Percentiles rank a stretch among this genome's conserved stretches.
These are phyloP conservation scores for Eulemur macaco DNA, from an alignment of 2,113 vertebrate species.

Conservation along the genomic window DNA sequence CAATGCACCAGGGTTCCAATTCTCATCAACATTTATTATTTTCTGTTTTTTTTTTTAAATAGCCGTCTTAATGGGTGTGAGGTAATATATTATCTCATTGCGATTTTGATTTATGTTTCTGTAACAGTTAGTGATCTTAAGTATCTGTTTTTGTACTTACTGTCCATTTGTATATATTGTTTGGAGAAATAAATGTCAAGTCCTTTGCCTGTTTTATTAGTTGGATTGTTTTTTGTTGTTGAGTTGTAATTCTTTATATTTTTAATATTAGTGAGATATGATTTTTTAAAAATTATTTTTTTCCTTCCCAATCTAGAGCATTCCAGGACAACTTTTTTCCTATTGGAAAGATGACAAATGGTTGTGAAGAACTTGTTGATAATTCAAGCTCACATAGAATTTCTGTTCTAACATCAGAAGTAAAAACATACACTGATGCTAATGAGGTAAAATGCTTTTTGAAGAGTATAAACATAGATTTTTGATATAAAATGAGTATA, in stretches of 20 bases:
- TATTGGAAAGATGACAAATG: background rate
- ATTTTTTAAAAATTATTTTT: background rate
- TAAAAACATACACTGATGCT: slow-evolving; percentile 10
- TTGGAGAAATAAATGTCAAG: background rate
- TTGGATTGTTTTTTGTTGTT: background rate
- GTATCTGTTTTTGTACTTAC: background rate
- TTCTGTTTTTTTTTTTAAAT: background rate
- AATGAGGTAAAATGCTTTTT: slow-evolving; percentile 59
- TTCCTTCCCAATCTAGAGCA: slow-evolving; percentile 32
- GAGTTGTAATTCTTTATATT: background rate
- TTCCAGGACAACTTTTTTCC: background rate
- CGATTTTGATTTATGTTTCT: background rate
- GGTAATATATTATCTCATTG: background rate
- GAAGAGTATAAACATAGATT: background rate
- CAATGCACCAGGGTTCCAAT: background rate
- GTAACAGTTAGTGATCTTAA: background rate
- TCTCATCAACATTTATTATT: background rate
- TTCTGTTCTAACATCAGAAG: background rate
- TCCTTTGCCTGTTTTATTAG: background rate
- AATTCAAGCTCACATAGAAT: background rate
- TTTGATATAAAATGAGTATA: slow-evolving; percentile 21
- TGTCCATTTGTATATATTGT: background rate
- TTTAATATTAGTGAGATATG: background rate
- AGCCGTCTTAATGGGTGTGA: background rate
- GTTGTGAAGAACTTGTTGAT: background rate